Evolutionary conservation across 2,797 vertebrate genomes (phyloP), one percentile per base, ranked within the genome.

Genomic region (Poeciliopsis presidionis): DNA sequence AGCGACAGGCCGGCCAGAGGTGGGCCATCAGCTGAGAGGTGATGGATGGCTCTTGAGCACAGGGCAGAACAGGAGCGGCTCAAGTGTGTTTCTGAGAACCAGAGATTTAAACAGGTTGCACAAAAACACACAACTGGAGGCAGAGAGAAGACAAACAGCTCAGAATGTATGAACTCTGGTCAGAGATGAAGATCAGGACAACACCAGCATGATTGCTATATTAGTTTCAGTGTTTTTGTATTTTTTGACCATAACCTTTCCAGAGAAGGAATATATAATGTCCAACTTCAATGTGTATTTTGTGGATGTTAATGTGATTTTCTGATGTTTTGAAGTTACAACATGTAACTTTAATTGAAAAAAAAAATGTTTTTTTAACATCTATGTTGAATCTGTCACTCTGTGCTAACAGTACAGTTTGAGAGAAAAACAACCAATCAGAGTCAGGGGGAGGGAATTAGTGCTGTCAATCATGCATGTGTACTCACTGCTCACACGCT

Each of bases 41-140:
- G 93, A 94, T 92, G 86, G 89, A 93, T 94, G 86, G 75, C 61
- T 87, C 73, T 82, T 30, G 70, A 82, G 49, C 39, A 57, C 41
- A n/a, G 80, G 55, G 74, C 74, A 76, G 84, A 85, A 74, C 83
- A 84, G 89, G 73, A 85, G 77, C 84, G 39, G 84, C 83, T 89
- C 87, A 86, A 76, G 77, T 67, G 53, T 84, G 86, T 90, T 84
- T 86, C 43, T 46, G 76, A 83, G 22, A 72, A 49, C 63, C 65
- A 5, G 53, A 70, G 67, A 67, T 72, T 75, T 63, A 71, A 63
- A 20, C 13, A 13, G 47, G 28, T 30, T 73, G 46, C 65, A 36
- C 59, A 55, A 20, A 59, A 49, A 63, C 55, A 81, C 61, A 84
- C 61, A 70, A 63, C 36, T 2, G 4, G 14, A 45, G 6, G 75